A percentile compares a stretch with the other conserved stretches of the same genome.
phyloP scores from a whole-genome alignment of 2,888 invertebrate species.

The Eubasilissa splendida region DNA sequence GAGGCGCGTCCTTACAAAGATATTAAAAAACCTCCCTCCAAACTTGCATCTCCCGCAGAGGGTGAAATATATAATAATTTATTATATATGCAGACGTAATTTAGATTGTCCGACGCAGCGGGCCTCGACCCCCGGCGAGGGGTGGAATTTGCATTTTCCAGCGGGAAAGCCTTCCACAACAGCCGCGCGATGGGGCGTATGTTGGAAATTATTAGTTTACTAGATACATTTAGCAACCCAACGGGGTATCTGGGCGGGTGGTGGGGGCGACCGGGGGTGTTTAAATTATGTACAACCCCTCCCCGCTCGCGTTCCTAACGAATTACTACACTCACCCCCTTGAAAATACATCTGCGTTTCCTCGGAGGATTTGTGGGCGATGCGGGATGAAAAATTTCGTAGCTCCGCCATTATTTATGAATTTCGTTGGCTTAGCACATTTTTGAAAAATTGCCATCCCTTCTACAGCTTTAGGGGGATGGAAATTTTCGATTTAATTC shows the following conservation, averaged over 20 bases:
- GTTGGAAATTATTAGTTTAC: slow-evolving; percentile 60
- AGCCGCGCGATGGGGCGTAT: slow-evolving; percentile 58
- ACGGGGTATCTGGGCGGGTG: slow-evolving; percentile 46
- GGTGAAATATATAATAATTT: slow-evolving; percentile 56
- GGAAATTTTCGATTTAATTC: slow-evolving; percentile 40
- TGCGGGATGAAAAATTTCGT: slow-evolving; percentile 42
- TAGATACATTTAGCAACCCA: slow-evolving; percentile 53
- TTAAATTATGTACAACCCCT: slow-evolving; percentile 58
- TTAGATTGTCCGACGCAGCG: slow-evolving; percentile 60
- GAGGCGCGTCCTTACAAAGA: slow-evolving; percentile 19
- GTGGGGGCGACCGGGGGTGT: slow-evolving; percentile 57
- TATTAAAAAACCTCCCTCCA: slow-evolving; percentile 46
- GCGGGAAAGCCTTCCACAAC: slow-evolving; percentile 46
- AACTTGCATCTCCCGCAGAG: slow-evolving; percentile 41
- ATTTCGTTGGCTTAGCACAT: slow-evolving; percentile 54
- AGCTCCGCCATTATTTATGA: slow-evolving; percentile 38
- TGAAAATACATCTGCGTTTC: slow-evolving; percentile 36
- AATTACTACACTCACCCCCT: slow-evolving; percentile 40
- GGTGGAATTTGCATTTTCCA: slow-evolving; percentile 59
- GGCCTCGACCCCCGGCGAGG: slow-evolving; percentile 61
- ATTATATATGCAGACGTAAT: slow-evolving; percentile 57
- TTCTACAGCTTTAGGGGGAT: slow-evolving; percentile 16
- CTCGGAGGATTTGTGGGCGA: slow-evolving; percentile 48
- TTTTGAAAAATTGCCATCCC: slow-evolving; percentile 32
- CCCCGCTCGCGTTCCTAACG: slow-evolving; percentile 23